phyloP scores from a whole-genome alignment of 2,888 invertebrate genomes.

The Cerastis leucographa region DNA sequence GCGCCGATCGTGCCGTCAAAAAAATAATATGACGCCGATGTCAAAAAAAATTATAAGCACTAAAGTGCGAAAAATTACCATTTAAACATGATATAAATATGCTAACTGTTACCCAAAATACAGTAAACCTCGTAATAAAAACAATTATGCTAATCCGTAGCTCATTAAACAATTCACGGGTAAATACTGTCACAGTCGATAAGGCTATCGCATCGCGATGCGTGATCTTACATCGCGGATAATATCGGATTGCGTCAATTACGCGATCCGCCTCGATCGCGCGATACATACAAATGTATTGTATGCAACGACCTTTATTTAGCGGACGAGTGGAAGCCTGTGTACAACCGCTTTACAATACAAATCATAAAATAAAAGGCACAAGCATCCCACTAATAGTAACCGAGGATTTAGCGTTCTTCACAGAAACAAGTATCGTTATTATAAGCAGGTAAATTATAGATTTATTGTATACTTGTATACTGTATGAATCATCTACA shows the following conservation, averaged over 20 bases:
- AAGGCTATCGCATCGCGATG: conserved; percentile 86
- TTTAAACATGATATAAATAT: conserved; percentile 14
- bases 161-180: conserved; percentile 84
- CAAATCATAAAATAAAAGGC: conserved; percentile 62
- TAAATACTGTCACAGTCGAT: conserved; percentile 84
- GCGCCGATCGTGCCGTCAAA: too few relatives aligned
- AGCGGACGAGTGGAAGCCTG: conserved; percentile 58
- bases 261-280: conserved; percentile 85
- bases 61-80: conserved; percentile 7
- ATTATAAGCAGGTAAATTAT: conserved; percentile 38
- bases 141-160: conserved; percentile 83
- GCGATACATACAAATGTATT: conserved; percentile 88
- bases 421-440: conserved; percentile 34
- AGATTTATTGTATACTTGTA: conserved; percentile 39
- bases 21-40: neutral
- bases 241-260: conserved; percentile 89
- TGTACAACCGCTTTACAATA: conserved; percentile 60
- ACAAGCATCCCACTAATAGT: conserved; percentile 47
- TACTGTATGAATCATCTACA: conserved; percentile 56
- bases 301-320: conserved; percentile 84
- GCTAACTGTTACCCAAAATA: conserved; percentile 23
- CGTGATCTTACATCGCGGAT: conserved; percentile 87
- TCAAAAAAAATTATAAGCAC: neutral
- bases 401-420: conserved; percentile 39
- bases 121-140: conserved; percentile 70